phyloP scores from a whole-genome alignment of 2,113 vertebrate genomes.

The Capreolus pygargus region DNA sequence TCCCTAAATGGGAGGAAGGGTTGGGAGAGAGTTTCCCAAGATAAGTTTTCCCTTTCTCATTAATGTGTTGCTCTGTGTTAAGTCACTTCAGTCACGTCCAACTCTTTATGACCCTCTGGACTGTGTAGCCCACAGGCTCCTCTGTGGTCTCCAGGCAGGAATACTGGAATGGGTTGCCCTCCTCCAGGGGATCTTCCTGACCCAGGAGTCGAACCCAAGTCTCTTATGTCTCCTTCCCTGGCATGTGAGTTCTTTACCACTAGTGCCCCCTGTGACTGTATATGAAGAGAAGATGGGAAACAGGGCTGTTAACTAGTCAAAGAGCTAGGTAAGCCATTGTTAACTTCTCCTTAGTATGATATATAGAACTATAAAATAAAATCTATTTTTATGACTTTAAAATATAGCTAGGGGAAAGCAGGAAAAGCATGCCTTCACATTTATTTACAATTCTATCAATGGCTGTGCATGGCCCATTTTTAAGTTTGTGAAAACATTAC shows the following conservation, averaged over 20 bases:
- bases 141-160: not conserved
- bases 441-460: not conserved
- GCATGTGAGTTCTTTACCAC: not conserved
- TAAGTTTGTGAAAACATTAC: not conserved
- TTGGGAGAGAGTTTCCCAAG: not conserved
- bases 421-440: not conserved
- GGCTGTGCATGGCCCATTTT: not conserved
- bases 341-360: not conserved
- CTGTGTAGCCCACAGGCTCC: not conserved
- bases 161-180: not conserved
- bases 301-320: not conserved
- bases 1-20: not conserved
- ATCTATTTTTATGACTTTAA: not conserved
- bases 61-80: not conserved
- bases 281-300: not conserved
- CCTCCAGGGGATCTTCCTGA: not conserved
- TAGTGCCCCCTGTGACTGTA: rapidly evolving
- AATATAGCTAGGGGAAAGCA: not conserved
- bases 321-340: not conserved
- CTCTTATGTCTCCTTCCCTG: not conserved
- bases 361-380: not conserved
- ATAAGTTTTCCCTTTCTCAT: not conserved
- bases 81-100: not conserved
- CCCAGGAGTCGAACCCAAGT: not conserved
- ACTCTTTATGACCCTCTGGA: rapidly evolving